A percentile compares a stretch with the other conserved stretches of the same genome.
Conservation (phyloP, 2,113 vertebrate species). For the Psittacula cyanocephala region DNA sequence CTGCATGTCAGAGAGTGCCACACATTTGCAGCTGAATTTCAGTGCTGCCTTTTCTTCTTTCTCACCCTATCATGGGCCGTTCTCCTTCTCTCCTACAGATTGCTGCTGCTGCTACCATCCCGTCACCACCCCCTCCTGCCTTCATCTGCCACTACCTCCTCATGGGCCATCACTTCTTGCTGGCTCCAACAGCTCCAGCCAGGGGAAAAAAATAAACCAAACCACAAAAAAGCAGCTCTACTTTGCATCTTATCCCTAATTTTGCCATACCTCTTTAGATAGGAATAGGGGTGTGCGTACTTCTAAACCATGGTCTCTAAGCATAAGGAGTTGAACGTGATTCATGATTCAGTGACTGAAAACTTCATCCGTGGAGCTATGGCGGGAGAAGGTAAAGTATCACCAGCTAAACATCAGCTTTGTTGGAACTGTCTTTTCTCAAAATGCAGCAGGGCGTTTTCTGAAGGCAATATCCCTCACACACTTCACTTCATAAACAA, state of each 20-base stretch:
- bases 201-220: not conserved
- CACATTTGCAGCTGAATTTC: not conserved
- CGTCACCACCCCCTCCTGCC: not conserved
- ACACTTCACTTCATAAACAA: not conserved
- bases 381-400: not conserved
- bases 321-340: accelerated
- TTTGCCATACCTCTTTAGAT: not conserved
- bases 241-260: not conserved
- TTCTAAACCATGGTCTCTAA: not conserved
- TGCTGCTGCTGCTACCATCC: not conserved
- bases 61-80: not conserved
- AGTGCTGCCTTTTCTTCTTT: not conserved
- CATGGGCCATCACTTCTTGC: not conserved
- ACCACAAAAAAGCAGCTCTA: not conserved
- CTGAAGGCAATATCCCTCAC: not conserved
- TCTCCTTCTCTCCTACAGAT: not conserved
- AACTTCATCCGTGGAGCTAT: not conserved
- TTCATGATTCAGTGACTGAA: not conserved
- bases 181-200: not conserved
- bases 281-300: accelerated
- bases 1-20: not conserved
- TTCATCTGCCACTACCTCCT: constrained; percentile 3
- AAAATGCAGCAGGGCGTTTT: not conserved
- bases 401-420: not conserved
- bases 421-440: not conserved